Percentiles rank a stretch among this genome's conserved stretches.
These are phyloP conservation scores for Lathronympha strigana DNA, from an alignment of 2,888 invertebrate genomes.

Conservation along the genomic window DNA sequence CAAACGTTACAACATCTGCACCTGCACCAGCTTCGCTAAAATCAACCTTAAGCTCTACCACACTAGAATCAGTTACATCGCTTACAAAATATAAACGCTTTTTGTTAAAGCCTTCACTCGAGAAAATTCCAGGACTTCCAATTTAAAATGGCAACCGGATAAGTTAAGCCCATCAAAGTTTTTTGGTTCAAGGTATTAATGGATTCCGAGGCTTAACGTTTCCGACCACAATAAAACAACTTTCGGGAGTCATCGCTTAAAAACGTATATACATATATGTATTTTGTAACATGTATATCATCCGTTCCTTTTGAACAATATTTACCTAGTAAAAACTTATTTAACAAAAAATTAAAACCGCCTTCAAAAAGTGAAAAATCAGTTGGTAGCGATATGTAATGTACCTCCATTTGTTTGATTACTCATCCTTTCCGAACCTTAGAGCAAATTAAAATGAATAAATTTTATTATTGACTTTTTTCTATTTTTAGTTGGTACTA, in stretches of 20 bases:
- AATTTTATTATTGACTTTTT: no score
- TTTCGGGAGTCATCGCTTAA: conserved; percentile 13
- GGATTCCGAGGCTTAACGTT: conserved; percentile 40
- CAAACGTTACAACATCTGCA: conserved; percentile 57
- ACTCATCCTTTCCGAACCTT: no score
- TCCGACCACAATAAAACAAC: conserved; percentile 29
- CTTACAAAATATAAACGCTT: conserved; percentile 51
- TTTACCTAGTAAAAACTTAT: no score
- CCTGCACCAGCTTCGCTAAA: conserved; percentile 52
- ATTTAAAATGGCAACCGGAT: conserved; percentile 68
- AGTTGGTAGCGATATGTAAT: no score
- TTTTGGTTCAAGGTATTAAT: conserved; percentile 46
- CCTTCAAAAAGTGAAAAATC: no score
- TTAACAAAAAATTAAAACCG: no score
- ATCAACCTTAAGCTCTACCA: conserved; percentile 57
- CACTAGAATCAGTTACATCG: conserved; percentile 52
- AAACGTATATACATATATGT: conserved; percentile 2
- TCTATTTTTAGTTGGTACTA: no score
- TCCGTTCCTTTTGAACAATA: neutral
- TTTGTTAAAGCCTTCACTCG: conserved; percentile 61
- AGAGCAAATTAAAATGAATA: no score
- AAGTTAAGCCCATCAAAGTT: conserved; percentile 56
- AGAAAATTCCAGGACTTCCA: conserved; percentile 73
- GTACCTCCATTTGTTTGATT: no score
- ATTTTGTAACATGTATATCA: neutral